Base-by-base conservation (phyloP, 2,888 invertebrate genomes). In the Lasioglossum marginatum region DNA sequence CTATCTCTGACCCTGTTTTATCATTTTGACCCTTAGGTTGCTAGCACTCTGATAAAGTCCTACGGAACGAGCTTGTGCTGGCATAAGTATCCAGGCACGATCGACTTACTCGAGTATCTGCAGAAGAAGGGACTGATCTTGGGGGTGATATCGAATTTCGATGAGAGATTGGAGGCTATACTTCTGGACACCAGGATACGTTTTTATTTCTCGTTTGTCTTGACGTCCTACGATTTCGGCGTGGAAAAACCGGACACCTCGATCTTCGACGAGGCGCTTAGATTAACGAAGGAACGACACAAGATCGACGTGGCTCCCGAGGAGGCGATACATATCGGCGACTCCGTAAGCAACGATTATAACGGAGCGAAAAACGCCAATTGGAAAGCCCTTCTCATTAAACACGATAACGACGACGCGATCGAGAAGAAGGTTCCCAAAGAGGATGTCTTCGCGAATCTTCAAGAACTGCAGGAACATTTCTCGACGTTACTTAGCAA, bases 91-190 rank as follows among this genome's bases (percentile, higher is more conserved):
- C 96, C 97, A 72, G 98, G 97, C 27, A 96, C 96, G 37, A 93
- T 96, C 16, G 96, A 96, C 81, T 95, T 98, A n/a, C 95, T 98
- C 1, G 95, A 96, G 40, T 96, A 96, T 85, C 94, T 98, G 12
- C 95, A 95, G 85, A 93, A 94, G 19, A 95, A 94, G 79, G 95
- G 95, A 40, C 68, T 95, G n/a, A 68, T 92, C 19, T 90, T 98
- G 70, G 99, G 98, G 4, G 96, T 98, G 0, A 97, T 99, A 89
- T 98, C 99, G 10, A 99, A 99, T 95, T 98, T 97, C 95, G 99
- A 99, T 95, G 97, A 98, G 48, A 96, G 98, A 48, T 95, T 99
- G 3, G 96, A 97, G 84, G 95, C 96, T 8, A 96, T 98, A 87
- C 95, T 99, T 78, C 91, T 95, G 23, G 97, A 97, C 91, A 96